Conservation (phyloP, 2,888 invertebrate genomes). For the Anaspis maculata region DNA sequence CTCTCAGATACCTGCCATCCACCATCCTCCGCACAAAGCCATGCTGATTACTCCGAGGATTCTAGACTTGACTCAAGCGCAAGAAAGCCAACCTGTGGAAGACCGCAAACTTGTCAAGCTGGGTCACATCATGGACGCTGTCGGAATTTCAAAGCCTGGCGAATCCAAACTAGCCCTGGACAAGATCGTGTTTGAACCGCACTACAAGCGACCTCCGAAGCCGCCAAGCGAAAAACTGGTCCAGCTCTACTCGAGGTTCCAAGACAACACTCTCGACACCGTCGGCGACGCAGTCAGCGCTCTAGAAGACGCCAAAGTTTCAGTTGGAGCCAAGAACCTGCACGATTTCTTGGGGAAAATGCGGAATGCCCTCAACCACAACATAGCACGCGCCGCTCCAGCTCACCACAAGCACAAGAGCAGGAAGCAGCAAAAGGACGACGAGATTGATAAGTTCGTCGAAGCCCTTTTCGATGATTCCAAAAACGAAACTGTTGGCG, state of each 20-base stretch:
- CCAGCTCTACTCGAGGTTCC: constrained; percentile 2
- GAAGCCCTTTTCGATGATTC: constrained; percentile 4
- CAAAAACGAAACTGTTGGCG: constrained; percentile 8
- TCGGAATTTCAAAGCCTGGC: constrained; percentile 34
- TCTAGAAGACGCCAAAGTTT: constrained; percentile 16
- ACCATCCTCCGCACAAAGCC: constrained; percentile 10
- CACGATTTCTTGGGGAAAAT: constrained; percentile 22
- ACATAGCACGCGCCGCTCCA: background rate
- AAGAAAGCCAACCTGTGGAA: background rate
- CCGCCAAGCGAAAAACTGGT: constrained; percentile 2
- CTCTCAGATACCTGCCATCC: constrained; percentile 15
- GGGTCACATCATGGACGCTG: constrained; percentile 33
- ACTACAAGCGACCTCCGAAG: background rate
- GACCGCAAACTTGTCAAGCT: constrained; percentile 26
- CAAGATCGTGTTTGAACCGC: constrained; percentile 21
- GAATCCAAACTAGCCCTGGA: constrained; percentile 19
- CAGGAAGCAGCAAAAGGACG: constrained; percentile 7
- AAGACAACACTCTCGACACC: constrained; percentile 2
- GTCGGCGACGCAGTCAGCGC: constrained; percentile 13
- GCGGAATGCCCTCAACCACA: constrained; percentile 19
- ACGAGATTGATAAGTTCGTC: constrained; percentile 9
- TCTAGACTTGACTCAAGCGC: constrained; percentile 16
- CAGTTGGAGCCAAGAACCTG: constrained; percentile 19
- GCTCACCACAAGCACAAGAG: constrained; percentile 4
- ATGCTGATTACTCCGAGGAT: constrained; percentile 23